A percentile compares a stretch with the other conserved stretches of the same genome.
These are phyloP conservation scores for Mesocentrotus franciscanus DNA, from an alignment of 53 echinoderm and acorn worm genomes.

Conservation along the genomic window DNA sequence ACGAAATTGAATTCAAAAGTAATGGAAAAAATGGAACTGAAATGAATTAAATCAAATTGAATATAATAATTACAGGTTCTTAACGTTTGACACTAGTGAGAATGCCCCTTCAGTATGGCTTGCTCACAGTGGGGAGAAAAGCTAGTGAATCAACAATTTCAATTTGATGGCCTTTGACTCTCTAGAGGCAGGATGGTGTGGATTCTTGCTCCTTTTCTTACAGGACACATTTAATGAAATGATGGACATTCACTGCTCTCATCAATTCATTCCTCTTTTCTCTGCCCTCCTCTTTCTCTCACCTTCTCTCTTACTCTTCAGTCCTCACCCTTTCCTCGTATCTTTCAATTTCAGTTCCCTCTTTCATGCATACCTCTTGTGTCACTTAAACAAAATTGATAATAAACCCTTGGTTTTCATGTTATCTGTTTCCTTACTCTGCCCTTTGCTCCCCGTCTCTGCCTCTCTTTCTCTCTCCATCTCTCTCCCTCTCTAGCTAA, in stretches of 20 bases:
- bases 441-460: background rate
- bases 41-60: background rate
- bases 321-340: background rate
- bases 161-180: slow-evolving; percentile 33
- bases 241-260: background rate
- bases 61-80: background rate
- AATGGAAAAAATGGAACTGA: no score
- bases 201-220: background rate
- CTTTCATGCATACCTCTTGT: background rate
- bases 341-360: background rate
- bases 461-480: background rate
- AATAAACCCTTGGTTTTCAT: background rate
- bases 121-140: background rate
- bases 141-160: slow-evolving; percentile 17
- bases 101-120: background rate
- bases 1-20: no score
- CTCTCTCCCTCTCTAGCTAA: background rate
- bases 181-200: background rate
- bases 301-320: background rate
- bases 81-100: background rate
- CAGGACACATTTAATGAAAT: slow-evolving; percentile 14
- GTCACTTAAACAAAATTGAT: background rate
- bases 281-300: background rate
- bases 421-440: background rate
- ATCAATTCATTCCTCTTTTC: background rate